Base-by-base conservation (phyloP, 2,797 vertebrate genomes). In the Leuciscus waleckii region DNA sequence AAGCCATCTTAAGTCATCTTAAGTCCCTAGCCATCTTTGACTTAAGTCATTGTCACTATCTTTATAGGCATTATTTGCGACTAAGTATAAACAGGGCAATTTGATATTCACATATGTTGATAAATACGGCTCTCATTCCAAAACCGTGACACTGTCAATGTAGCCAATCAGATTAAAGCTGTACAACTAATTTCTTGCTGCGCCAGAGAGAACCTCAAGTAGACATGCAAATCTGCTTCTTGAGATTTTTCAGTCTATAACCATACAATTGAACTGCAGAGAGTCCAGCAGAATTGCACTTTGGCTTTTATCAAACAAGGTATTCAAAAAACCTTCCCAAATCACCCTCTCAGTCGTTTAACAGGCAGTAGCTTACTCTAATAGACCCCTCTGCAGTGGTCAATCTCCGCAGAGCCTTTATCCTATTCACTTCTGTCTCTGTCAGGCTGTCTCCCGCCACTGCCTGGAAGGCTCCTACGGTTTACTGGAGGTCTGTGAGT, bases 281-380 rank as follows among this genome's bases (percentile, higher is more conserved):
- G 16, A 65, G 56, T 82, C 29, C 21, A 49, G 56, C 56, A 75
- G 58, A 74, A 75, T 67, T 58, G 10, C 29, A 35, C n/a, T 49
- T 41, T n/a, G 9, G 41, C 70, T 75, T 75, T n/a, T 51, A 65
- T 83, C 58, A 83, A 83, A 74, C 70, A 51, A 49, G 58, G 9
- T 58, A 67, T 63, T 67, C 63, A 26, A 74, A 49, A 71, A 51
- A 51, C 41, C 81, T 75, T n/a, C 70, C 58, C 58, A 83, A 65
- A 83, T 83, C 70, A 75, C 70, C 70, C 81, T 26, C 58, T 19
- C 56, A 75, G 70, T 75, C 70, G 0, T 65, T 82, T 65, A 83
- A 75, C 39, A 74, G 69, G 43, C 39, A 65, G 81, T 74, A 37
- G 71, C 29, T 83, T 67, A 39, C 41, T 4, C 81, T 83, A 65